Percentiles rank a stretch among this genome's conserved stretches.
Conservation (phyloP, 2,888 invertebrate species). For the Zelleria hepariella region DNA sequence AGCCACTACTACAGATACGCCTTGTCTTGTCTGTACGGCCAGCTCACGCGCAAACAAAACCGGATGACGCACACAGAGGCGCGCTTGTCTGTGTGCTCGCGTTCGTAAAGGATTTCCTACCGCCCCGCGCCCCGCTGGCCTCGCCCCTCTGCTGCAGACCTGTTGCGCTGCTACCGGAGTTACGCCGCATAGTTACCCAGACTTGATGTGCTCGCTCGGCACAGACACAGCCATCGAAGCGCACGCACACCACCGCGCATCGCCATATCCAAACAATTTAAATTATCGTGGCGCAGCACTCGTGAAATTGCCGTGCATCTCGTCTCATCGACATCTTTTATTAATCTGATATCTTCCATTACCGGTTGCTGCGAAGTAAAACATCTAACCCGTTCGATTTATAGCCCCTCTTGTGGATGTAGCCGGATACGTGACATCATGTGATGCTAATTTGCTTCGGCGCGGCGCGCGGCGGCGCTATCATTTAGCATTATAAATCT, state of each 20-base stretch:
- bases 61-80: slow-evolving; percentile 60
- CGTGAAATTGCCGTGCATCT: slow-evolving; percentile 61
- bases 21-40: slow-evolving; percentile 8
- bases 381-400: slow-evolving; percentile 52
- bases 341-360: slow-evolving; percentile 59
- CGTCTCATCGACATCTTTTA: slow-evolving; percentile 58
- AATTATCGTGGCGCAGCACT: slow-evolving; percentile 59
- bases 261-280: slow-evolving; percentile 44
- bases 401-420: slow-evolving; percentile 46
- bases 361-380: slow-evolving; percentile 53
- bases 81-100: slow-evolving; percentile 39
- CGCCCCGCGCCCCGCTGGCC: slow-evolving; percentile 41
- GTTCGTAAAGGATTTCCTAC: slow-evolving; percentile 67
- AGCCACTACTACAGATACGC: slow-evolving; percentile 42
- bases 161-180: slow-evolving; percentile 71
- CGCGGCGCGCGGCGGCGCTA: slow-evolving; percentile 33
- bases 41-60: slow-evolving; percentile 55
- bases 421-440: slow-evolving; percentile 62
- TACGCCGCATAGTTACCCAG: slow-evolving; percentile 71
- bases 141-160: slow-evolving; percentile 64
- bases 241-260: slow-evolving; percentile 45
- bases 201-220: slow-evolving; percentile 59
- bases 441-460: slow-evolving; percentile 52
- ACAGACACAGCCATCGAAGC: slow-evolving; percentile 18
- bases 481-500: slow-evolving; percentile 47